These are phyloP conservation scores for Myiozetetes cayanensis DNA, from an alignment of 2,113 vertebrate genomes.

Conservation along the genomic window DNA sequence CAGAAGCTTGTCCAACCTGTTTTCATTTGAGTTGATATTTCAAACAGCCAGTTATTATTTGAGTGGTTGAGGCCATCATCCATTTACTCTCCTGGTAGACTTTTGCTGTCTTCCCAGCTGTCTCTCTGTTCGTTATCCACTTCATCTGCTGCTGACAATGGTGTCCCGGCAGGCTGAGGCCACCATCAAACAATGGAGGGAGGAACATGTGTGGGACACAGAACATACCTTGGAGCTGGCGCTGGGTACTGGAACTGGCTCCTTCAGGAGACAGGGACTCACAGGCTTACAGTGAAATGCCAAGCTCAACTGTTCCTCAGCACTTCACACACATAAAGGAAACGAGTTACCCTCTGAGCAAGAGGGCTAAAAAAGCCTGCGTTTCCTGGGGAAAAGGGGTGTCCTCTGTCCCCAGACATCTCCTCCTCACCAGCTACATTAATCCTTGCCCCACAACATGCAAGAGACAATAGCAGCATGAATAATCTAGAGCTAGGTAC, in stretches of 20 bases:
- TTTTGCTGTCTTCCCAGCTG: constrained; percentile 11
- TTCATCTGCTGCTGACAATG: neutral
- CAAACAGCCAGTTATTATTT: constrained; percentile 38
- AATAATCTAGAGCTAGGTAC: neutral
- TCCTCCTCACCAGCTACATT: neutral
- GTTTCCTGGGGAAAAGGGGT: neutral
- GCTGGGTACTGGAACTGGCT: neutral
- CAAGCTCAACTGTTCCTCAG: neutral
- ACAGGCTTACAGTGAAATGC: neutral
- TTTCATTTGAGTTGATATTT: constrained; percentile 37
- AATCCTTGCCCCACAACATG: neutral
- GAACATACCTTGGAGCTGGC: neutral
- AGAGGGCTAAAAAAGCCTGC: neutral
- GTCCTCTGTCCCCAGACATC: neutral
- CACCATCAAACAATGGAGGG: neutral
- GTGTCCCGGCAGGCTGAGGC: neutral
- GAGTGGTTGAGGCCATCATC: constrained; percentile 3
- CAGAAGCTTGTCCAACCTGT: constrained; percentile 49
- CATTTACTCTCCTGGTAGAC: neutral
- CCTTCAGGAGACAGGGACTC: neutral
- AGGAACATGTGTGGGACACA: neutral
- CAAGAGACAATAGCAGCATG: neutral
- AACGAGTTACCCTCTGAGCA: neutral
- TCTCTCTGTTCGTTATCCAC: neutral
- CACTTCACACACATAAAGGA: neutral